Conservation (phyloP, 2,797 vertebrate species). For the Crax fasciolata region DNA sequence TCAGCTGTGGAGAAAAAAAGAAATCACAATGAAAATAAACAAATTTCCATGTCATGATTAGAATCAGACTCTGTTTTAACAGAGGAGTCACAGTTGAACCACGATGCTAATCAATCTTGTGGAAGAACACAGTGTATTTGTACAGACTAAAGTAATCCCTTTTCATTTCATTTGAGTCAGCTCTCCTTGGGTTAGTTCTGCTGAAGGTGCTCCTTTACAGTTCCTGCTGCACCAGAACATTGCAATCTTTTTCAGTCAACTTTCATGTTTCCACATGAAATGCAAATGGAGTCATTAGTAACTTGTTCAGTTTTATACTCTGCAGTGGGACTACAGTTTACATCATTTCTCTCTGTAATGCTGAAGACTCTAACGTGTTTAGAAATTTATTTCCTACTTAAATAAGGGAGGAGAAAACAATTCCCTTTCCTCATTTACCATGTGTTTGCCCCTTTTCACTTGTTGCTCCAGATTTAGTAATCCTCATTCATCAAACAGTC, state of each 20-base stretch:
- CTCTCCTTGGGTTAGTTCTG: neutral
- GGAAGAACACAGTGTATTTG: neutral
- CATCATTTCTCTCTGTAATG: neutral
- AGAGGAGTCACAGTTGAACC: neutral
- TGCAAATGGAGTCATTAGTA: neutral
- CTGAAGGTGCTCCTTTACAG: neutral
- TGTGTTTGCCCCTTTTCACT: neutral
- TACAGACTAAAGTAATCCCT: neutral
- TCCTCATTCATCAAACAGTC: neutral
- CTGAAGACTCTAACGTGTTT: neutral
- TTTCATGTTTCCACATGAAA: neutral
- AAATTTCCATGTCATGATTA: neutral
- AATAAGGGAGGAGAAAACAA: neutral
- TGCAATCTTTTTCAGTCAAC: neutral
- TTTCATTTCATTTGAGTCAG: neutral
- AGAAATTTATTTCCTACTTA: neutral
- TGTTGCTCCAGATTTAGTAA: neutral
- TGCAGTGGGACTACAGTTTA: fast-evolving
- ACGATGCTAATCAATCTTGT: neutral
- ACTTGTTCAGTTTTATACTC: neutral
- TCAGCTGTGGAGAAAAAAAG: neutral
- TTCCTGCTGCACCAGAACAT: neutral
- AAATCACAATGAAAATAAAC: neutral
- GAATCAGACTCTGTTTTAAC: neutral
- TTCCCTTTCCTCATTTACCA: neutral